Evolutionary conservation across 2,888 invertebrate genomes (phyloP).

Genomic region (Rotaria socialis): DNA sequence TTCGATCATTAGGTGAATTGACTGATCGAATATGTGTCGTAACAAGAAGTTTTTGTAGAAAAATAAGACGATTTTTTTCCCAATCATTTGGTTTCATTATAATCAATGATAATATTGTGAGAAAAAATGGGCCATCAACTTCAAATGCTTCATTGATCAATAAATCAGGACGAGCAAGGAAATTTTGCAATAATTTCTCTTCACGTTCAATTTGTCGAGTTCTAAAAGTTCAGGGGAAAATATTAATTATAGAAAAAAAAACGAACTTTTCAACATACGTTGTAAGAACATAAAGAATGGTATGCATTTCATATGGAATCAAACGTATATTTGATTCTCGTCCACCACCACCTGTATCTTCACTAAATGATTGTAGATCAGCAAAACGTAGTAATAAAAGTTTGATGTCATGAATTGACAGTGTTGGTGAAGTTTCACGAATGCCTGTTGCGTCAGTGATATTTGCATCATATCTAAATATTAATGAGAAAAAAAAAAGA

Average conservation of each 20-base stretch:
- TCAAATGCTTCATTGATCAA: conserved; percentile 49
- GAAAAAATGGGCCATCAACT: conserved; percentile 86
- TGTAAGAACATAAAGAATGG: conserved; percentile 77
- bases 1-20: conserved; percentile 65
- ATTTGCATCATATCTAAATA: not conserved
- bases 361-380: conserved; percentile 88
- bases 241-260: conserved; percentile 28
- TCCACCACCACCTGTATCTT: conserved; percentile 84
- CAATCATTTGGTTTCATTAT: conserved; percentile 75
- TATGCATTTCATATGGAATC: conserved; percentile 84
- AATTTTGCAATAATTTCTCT: conserved; percentile 67
- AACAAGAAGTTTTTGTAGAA: conserved; percentile 73
- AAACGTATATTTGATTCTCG: conserved; percentile 95
- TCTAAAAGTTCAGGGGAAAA: conserved; percentile 50
- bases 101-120: conserved; percentile 74
- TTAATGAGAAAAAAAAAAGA: not conserved
- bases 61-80: conserved; percentile 68
- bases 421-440: conserved; percentile 25
- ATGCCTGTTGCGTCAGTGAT: conserved; percentile 43
- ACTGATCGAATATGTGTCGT: conserved; percentile 72
- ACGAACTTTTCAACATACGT: conserved; percentile 62
- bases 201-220: conserved; percentile 66
- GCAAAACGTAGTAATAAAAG: conserved; percentile 80
- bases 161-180: not conserved
- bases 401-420: conserved; percentile 75